Percentiles rank a stretch among this genome's conserved stretches.
Conservation (phyloP, 2,797 vertebrate species). For the Scarus forsteni region DNA sequence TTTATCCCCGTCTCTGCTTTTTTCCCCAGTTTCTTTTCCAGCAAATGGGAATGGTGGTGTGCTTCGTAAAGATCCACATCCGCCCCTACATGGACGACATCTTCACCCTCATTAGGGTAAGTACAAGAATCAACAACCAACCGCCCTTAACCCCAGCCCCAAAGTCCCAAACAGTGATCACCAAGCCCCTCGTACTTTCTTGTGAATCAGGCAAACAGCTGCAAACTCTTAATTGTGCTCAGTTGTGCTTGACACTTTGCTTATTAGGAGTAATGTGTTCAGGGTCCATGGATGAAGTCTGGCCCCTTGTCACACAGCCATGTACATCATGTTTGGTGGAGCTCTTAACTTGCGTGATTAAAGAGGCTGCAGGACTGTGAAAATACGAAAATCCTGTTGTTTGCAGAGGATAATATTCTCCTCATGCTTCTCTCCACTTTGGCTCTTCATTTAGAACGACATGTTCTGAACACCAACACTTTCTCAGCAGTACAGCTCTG, state of each 20-base stretch:
- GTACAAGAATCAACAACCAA: conserved; percentile 65
- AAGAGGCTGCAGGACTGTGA: conserved; percentile 13
- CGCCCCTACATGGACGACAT: conserved; percentile 99
- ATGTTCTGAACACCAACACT: not conserved
- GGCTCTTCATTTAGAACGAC: conserved; percentile 11
- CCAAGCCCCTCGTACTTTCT: conserved; percentile 36
- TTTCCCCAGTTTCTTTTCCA: conserved; percentile 94
- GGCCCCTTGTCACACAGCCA: conserved; percentile 28
- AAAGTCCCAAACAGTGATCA: conserved; percentile 26
- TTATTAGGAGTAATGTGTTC: conserved; percentile 61
- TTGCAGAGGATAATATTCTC: conserved; percentile 21
- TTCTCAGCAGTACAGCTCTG: not conserved
- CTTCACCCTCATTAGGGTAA: conserved; percentile 97
- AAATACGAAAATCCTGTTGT: conserved; percentile 25
- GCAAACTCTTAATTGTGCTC: conserved; percentile 63
- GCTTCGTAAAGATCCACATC: conserved; percentile 98
- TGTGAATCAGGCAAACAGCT: conserved; percentile 65
- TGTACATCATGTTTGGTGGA: conserved; percentile 32
- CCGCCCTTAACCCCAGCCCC: not conserved
- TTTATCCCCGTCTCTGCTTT: conserved; percentile 1
- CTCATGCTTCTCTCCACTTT: not conserved
- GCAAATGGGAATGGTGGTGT: conserved; percentile 98
- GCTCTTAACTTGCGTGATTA: conserved; percentile 24
- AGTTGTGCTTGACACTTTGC: conserved; percentile 37
- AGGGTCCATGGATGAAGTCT: conserved; percentile 39